Evolutionary conservation across 2,113 vertebrate genomes (phyloP).

Genomic region (Euleptes europaea): DNA sequence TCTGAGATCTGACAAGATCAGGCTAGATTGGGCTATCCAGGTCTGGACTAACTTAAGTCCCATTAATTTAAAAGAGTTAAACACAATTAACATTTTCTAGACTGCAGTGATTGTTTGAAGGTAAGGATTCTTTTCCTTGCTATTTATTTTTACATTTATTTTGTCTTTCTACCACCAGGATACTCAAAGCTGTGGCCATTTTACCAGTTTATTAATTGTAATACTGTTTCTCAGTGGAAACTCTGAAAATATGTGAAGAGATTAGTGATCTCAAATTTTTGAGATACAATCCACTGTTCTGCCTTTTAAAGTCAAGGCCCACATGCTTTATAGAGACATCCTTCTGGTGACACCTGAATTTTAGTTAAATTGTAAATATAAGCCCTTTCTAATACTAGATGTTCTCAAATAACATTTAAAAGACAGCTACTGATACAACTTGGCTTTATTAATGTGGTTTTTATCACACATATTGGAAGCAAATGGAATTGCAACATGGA

Average conservation of each 20-base stretch:
- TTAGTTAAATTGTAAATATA: background rate
- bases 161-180: background rate
- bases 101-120: background rate
- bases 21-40: too few species aligned
- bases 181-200: background rate
- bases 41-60: background rate
- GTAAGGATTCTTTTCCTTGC: background rate
- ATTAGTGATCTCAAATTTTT: background rate
- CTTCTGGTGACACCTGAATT: background rate
- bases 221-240: conserved; percentile 8
- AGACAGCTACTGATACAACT: background rate
- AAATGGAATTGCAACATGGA: background rate
- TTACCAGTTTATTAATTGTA: conserved; percentile 5
- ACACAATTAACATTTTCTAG: background rate
- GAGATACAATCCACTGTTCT: background rate
- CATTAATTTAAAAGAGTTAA: background rate
- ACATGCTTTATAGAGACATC: background rate
- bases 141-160: background rate
- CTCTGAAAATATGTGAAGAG: conserved; percentile 13
- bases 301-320: conserved; percentile 35
- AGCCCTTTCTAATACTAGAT: conserved; percentile 40
- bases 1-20: too few species aligned
- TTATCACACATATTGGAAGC: conserved; percentile 28
- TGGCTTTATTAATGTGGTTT: conserved; percentile 10
- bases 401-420: conserved; percentile 32